Conservation (phyloP, 1,140 invertebrate species). For the Bicyclus anynana region DNA sequence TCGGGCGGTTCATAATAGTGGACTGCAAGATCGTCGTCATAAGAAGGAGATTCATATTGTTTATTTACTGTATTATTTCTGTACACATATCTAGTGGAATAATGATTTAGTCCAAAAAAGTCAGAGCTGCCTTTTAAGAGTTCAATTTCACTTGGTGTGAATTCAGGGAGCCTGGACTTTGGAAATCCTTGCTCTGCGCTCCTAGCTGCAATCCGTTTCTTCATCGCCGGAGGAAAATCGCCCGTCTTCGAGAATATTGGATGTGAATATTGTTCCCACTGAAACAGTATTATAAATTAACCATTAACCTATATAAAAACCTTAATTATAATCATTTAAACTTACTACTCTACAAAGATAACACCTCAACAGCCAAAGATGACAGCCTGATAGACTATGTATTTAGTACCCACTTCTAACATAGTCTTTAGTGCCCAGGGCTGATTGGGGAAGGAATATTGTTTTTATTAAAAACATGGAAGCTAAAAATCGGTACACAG, state of each 20-base stretch:
- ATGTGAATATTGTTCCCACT: slow-evolving; percentile 56
- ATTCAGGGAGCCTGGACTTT: slow-evolving; percentile 60
- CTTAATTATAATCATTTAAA: too few relatives aligned
- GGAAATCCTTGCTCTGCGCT: slow-evolving; percentile 65
- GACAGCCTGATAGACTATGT: too few relatives aligned
- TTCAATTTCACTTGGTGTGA: slow-evolving; percentile 49
- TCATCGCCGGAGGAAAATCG: slow-evolving; percentile 79
- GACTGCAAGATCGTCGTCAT: slow-evolving; percentile 32
- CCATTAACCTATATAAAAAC: too few relatives aligned
- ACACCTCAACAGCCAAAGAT: too few relatives aligned
- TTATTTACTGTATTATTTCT: not conserved
- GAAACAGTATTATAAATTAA: too few relatives aligned
- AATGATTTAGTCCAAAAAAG: slow-evolving; percentile 80
- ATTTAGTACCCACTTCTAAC: too few relatives aligned
- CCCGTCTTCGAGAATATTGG: slow-evolving; percentile 78
- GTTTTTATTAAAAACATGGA: too few relatives aligned
- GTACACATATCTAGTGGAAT: slow-evolving; percentile 30
- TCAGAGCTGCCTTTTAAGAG: slow-evolving; percentile 67
- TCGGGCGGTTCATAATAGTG: slow-evolving; percentile 8
- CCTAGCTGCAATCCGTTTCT: slow-evolving; percentile 70
- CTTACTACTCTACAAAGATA: too few relatives aligned
- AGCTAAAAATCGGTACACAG: too few relatives aligned
- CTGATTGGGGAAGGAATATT: too few relatives aligned
- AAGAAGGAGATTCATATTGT: slow-evolving; percentile 28
- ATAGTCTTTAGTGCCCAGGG: too few relatives aligned